Percentiles rank a stretch among this genome's conserved stretches.
These are phyloP conservation scores for Philaethria dido DNA, from an alignment of 2,888 invertebrate genomes.

Conservation along the genomic window DNA sequence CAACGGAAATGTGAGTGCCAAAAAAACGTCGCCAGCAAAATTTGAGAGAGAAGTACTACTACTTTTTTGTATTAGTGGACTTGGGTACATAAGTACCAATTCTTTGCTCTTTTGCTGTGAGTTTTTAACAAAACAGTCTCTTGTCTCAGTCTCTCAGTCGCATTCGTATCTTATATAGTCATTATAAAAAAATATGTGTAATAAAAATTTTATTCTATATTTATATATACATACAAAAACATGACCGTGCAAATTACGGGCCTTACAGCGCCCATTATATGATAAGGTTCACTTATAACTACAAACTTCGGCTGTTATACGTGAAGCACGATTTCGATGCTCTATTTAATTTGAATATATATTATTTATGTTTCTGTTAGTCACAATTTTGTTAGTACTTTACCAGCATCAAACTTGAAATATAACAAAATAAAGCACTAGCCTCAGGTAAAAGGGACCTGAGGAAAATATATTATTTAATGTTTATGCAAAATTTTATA, in stretches of 20 bases:
- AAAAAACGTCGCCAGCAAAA: too few relatives aligned
- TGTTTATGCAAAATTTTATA: too few relatives aligned
- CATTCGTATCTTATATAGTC: too few relatives aligned
- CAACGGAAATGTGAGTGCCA: too few relatives aligned
- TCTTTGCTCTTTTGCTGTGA: too few relatives aligned
- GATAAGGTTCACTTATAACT: conserved; percentile 17
- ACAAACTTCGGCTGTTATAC: conserved; percentile 4
- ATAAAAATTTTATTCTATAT: too few relatives aligned
- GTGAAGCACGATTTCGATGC: conserved; percentile 65
- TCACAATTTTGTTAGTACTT: conserved; percentile 11
- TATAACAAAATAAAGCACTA: neutral
- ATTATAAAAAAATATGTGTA: neutral
- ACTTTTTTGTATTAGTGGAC: too few relatives aligned
- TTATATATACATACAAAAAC: neutral
- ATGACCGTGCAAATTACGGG: conserved; percentile 10
- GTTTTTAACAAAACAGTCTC: too few relatives aligned
- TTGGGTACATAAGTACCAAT: too few relatives aligned
- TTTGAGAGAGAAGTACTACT: too few relatives aligned
- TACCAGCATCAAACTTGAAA: neutral
- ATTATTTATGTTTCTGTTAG: conserved; percentile 13
- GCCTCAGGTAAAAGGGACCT: neutral
- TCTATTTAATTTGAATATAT: conserved; percentile 32
- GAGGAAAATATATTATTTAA: too few relatives aligned
- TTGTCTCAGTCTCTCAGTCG: too few relatives aligned
- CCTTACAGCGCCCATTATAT: conserved; percentile 2